Conservation (phyloP, 2,797 vertebrate species). For the Podargus strigoides region DNA sequence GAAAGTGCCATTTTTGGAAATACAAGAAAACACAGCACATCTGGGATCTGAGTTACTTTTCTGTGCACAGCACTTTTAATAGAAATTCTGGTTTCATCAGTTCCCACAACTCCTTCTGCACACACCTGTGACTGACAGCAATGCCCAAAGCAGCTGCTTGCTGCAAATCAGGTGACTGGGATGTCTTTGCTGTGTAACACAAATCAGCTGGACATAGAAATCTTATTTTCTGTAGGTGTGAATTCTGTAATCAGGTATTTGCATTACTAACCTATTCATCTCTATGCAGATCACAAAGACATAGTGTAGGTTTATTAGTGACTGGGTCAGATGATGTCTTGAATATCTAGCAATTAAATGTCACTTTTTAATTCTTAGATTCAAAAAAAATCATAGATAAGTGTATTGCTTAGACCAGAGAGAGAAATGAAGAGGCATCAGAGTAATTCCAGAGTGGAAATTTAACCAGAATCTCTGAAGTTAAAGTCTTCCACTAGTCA, state of each 20-base stretch:
- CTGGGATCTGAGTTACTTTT: not conserved
- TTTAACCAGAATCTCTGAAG: not conserved
- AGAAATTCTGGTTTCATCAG: not conserved
- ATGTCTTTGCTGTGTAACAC: not conserved
- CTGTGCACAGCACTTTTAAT: not conserved
- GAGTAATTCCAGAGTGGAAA: not conserved
- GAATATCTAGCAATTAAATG: not conserved
- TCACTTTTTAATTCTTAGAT: not conserved
- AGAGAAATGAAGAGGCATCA: not conserved
- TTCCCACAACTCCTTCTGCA: not conserved
- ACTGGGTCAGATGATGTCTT: not conserved
- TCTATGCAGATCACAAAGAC: not conserved
- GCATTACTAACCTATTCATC: not conserved
- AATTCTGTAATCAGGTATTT: not conserved
- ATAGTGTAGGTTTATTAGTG: not conserved
- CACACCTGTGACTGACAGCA: not conserved
- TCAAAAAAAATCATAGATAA: not conserved
- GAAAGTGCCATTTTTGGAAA: not conserved
- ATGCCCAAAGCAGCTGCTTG: not conserved
- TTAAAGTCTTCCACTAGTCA: not conserved
- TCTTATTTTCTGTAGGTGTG: not conserved
- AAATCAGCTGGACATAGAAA: not conserved
- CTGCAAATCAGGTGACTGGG: not conserved
- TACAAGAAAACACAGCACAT: not conserved
- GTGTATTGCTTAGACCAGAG: not conserved